A percentile compares a stretch with the other conserved stretches of the same genome.
phyloP scores from a whole-genome alignment of 2,888 invertebrate species.

The Lamellibrachia columna region DNA sequence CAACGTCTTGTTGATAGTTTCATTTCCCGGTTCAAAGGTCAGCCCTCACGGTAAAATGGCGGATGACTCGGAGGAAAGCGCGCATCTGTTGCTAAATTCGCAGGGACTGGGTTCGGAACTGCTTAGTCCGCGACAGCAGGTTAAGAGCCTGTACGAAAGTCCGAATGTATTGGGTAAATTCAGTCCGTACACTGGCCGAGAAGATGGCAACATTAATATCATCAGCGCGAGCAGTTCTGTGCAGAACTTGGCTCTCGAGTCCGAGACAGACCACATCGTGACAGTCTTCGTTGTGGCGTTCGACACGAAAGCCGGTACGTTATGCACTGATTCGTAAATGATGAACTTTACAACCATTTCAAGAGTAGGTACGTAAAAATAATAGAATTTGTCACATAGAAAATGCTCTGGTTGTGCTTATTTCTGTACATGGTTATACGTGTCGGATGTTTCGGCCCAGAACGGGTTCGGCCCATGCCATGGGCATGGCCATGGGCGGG shows the following conservation, averaged over 20 bases:
- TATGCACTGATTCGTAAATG: background rate
- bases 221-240: slow-evolving; percentile 31
- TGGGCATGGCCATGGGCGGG: no score
- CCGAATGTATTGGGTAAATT: slow-evolving; percentile 35
- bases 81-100: background rate
- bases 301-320: slow-evolving; percentile 57
- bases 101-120: slow-evolving; percentile 9
- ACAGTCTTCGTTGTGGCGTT: slow-evolving; percentile 67
- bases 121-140: slow-evolving; percentile 26
- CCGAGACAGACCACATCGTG: slow-evolving; percentile 49
- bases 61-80: background rate
- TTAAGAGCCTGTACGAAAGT: slow-evolving; percentile 35
- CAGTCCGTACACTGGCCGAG: slow-evolving; percentile 32
- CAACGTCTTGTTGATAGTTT: background rate
- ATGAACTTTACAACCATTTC: background rate
- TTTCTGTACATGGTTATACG: background rate
- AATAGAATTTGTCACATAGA: background rate
- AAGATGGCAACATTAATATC: slow-evolving; percentile 27
- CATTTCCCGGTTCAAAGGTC: background rate
- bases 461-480: no score
- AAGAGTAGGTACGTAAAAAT: background rate
- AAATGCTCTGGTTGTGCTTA: background rate
- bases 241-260: slow-evolving; percentile 27
- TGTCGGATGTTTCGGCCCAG: no score
- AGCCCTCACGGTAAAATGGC: background rate